These are phyloP conservation scores for Ailuropoda melanoleuca DNA, from an alignment of 2,113 vertebrate species.

Conservation along the genomic window DNA sequence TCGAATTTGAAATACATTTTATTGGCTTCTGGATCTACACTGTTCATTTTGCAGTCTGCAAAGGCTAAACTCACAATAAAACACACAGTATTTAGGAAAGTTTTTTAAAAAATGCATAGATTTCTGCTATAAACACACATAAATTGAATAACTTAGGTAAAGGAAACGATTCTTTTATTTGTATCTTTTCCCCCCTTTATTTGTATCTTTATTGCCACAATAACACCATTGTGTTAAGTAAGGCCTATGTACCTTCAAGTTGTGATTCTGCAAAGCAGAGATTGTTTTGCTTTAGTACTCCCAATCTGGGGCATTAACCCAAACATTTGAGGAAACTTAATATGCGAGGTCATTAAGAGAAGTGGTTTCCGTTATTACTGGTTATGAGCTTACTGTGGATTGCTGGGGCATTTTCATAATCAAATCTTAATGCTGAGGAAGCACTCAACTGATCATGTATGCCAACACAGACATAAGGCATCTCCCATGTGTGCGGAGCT, in stretches of 20 bases:
- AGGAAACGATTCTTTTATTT: not conserved
- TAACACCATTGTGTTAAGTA: not conserved
- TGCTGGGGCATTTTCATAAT: not conserved
- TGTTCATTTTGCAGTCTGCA: not conserved
- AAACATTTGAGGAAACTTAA: not conserved
- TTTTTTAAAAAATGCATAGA: not conserved
- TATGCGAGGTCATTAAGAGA: not conserved
- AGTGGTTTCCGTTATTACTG: not conserved
- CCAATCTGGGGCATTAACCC: not conserved
- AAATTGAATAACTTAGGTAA: not conserved
- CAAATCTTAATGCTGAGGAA: not conserved
- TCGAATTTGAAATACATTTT: not conserved
- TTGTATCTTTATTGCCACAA: not conserved
- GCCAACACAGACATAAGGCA: not conserved
- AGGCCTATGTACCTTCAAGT: not conserved
- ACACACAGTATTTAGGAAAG: constrained; percentile 31
- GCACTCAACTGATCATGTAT: not conserved
- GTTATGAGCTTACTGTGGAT: not conserved
- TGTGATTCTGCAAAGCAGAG: not conserved
- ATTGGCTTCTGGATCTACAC: not conserved
- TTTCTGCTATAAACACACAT: not conserved
- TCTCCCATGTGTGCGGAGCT: not conserved
- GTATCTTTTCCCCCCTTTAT: not conserved
- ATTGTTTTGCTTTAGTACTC: not conserved
- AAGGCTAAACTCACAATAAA: not conserved